phyloP scores from a whole-genome alignment of 2,113 vertebrate species.

The Bungarus multicinctus region DNA sequence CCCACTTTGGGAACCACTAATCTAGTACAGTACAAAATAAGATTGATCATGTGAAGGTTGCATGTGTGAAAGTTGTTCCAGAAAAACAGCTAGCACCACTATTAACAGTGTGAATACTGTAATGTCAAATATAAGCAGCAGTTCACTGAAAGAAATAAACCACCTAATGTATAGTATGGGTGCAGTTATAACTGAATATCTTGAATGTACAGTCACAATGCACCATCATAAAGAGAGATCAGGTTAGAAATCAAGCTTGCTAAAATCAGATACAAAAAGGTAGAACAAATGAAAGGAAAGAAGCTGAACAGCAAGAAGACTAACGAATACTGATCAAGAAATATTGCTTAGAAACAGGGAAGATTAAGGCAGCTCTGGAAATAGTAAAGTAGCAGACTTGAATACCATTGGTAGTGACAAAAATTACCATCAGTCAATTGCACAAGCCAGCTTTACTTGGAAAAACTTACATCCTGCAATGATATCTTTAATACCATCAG shows the following conservation, averaged over 20 bases:
- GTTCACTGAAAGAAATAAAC: background rate
- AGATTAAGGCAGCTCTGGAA: background rate
- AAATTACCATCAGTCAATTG: background rate
- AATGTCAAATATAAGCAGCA: background rate
- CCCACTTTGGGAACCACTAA: too few relatives aligned
- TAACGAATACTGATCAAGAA: background rate
- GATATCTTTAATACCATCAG: background rate
- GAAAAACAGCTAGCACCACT: background rate
- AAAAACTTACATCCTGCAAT: background rate
- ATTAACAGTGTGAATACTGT: background rate
- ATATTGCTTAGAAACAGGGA: background rate
- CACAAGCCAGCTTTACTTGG: background rate
- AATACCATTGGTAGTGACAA: background rate
- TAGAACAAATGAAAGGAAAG: too few relatives aligned
- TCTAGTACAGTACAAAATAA: background rate
- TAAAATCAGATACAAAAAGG: background rate
- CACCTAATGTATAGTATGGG: background rate
- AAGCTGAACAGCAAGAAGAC: background rate
- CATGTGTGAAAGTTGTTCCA: background rate
- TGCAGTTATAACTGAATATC: background rate
- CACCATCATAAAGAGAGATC: background rate
- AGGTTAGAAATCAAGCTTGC: background rate
- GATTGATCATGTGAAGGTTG: background rate
- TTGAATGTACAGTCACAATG: background rate
- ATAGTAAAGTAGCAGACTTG: background rate